Base-by-base conservation (phyloP, 2,113 vertebrate species). In the Microtus pennsylvanicus region DNA sequence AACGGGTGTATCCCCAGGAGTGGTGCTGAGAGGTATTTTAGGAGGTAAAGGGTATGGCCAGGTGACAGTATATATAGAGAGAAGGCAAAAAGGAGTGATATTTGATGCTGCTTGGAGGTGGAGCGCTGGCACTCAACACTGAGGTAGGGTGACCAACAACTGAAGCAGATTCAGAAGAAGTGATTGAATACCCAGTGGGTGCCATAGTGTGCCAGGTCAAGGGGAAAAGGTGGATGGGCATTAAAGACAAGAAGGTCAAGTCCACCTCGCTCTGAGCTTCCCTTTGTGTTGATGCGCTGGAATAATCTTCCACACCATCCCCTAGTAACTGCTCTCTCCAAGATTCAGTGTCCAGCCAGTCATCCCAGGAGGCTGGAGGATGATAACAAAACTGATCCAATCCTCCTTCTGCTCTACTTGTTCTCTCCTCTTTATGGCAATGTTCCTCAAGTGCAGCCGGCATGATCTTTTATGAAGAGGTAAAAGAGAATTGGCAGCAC, bases 171-270 rank as follows among this genome's bases (percentile, higher is more conserved):
- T 86, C 38, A 7, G 58, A 47, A 50, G 67, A 67, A 61, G 65
- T 0, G 0, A 7, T 0, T 22, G 76, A 82, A 21, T 16, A 30
- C 1, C 58, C 30, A 3, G 7, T 30, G 35, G 45, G 28, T n/a
- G 16, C 33, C 26, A 13, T 19, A 50, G 47, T 30, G 7, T 0
- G 5, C 33, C 42, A 19, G 26, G 17, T 16, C 28, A 22, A 45
- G 50, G 26, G 88, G 14, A 50, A 17, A 33, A 24, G 61, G 28
- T 24, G 16, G 38, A 7, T 30, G 33, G 35, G 28, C 24, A 33
- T 3, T 11, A 67, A 42, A 61, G 58, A 72, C 5, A 9, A 74
- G 45, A 52, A 21, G 21, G 21, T 6, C 33, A 0, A 10, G 19
- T 16, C 33, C 28, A 1, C 58, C 26, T 75, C 22, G 28, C 4